Evolutionary conservation across 1,140 invertebrate species (phyloP), one percentile per base, ranked within the genome.

Genomic region (Drosophila varians): DNA sequence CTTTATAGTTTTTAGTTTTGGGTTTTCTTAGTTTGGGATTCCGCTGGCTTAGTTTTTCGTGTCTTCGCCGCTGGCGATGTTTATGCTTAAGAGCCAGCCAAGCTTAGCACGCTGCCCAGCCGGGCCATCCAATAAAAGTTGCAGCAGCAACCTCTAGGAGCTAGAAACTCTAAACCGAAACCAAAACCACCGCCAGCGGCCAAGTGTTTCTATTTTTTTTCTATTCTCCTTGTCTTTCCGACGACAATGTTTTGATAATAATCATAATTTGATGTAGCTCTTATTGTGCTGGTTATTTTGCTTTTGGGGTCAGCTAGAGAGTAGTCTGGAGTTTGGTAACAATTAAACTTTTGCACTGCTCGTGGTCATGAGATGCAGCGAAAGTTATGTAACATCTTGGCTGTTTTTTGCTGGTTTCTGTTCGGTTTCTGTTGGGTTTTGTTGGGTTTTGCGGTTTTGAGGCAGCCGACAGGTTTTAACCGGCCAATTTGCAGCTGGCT

Each of bases 231-330:
- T n/a, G n/a, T n/a, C 45, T 26, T 36, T 36, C 55, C 57, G 79
- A 78, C 84, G 70, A 83, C 70, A 84, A 72, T 71, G 75, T 71
- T 83, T 58, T 78, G 78, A 78, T 83, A 83, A 68, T 34, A 61
- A 70, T 45, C 36, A 74, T 68, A 57, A 72, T 76, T 77, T 62
- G 31, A 54, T 64, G 36, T 66, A 55, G 46, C 46, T 66, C 26
- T 60, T 57, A 48, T 45, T 43, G 36, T 53, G 23, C 26, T 47
- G 26, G 25, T 9, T 26, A 8, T 9, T 42, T 42, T 42, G 2
- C 9, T 58, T 77, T 74, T 69, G 47, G 69, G 62, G 78, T 77
- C 74, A 78, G 16, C 46, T 38, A 18, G 21, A 31, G 47, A 18
- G 36, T 54, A 43, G 51, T 69, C 14, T 18, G 23, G 5, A 47